phyloP scores from a whole-genome alignment of 2,113 vertebrate genomes.

The Neoarius graeffei region DNA sequence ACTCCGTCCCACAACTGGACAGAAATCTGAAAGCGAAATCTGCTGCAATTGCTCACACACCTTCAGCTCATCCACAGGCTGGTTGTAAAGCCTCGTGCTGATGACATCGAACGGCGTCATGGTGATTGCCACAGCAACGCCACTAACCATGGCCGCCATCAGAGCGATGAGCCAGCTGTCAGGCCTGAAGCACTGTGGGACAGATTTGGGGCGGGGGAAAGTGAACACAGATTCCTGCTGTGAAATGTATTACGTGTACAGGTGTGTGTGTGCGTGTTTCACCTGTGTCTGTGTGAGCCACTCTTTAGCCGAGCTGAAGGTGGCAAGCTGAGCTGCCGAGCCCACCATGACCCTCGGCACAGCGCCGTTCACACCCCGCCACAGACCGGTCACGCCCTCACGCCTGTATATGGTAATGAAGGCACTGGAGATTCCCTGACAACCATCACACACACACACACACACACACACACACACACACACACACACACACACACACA shows the following conservation, averaged over 20 bases:
- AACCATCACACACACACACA: neutral
- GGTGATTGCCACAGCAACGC: conserved; percentile 79
- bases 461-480: too few relatives aligned
- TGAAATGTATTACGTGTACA: neutral
- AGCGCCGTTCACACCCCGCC: conserved; percentile 87
- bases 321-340: conserved; percentile 87
- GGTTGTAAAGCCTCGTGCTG: conserved; percentile 95
- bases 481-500: neutral
- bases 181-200: conserved; percentile 78
- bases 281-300: conserved; percentile 77
- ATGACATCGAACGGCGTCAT: conserved; percentile 94
- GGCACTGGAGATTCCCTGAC: conserved; percentile 79
- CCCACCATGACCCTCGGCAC: conserved; percentile 91
- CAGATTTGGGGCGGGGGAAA: neutral
- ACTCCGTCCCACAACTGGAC: too few relatives aligned
- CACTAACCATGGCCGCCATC: conserved; percentile 85
- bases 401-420: conserved; percentile 84
- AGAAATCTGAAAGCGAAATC: neutral
- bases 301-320: conserved; percentile 86
- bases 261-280: conserved; percentile 14
- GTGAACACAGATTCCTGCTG: neutral
- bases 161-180: conserved; percentile 85
- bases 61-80: conserved; percentile 82
- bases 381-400: conserved; percentile 85
- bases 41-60: conserved; percentile 59